Conservation (phyloP, 2,113 vertebrate species). For the Leptosomus discolor region DNA sequence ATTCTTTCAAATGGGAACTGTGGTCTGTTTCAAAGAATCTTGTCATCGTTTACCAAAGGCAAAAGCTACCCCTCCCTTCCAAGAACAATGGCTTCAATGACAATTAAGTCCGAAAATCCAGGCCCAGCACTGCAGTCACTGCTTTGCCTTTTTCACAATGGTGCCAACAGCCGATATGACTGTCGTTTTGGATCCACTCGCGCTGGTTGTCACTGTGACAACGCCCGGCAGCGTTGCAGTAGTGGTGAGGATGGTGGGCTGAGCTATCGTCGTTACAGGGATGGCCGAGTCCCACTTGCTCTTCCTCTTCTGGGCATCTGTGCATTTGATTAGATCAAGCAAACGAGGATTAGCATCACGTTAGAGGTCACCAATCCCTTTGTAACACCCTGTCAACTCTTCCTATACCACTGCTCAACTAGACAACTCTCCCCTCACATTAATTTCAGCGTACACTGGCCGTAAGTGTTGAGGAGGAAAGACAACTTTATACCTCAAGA, state of each 20-base stretch:
- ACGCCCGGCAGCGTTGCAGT: constrained; percentile 89
- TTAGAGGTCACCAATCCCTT: not conserved
- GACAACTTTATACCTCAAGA: not conserved
- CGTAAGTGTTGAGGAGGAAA: not conserved
- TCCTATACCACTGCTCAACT: not conserved
- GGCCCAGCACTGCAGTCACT: constrained; percentile 76
- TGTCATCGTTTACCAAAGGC: constrained; percentile 11
- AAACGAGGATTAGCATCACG: not conserved
- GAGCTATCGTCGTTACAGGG: constrained; percentile 88
- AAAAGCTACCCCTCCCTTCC: not conserved
- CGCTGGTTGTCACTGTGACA: constrained; percentile 95
- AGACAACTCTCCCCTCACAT: not conserved
- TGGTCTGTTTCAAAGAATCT: constrained; percentile 29
- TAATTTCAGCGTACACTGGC: not conserved
- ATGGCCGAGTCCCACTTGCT: constrained; percentile 99
- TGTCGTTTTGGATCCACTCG: constrained; percentile 96
- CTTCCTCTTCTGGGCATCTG: constrained; percentile 97
- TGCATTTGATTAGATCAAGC: not conserved
- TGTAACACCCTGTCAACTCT: not conserved
- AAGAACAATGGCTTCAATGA: not conserved
- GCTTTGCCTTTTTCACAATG: constrained; percentile 97
- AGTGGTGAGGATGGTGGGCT: constrained; percentile 93
- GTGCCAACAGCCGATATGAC: constrained; percentile 98
- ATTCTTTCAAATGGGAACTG: not conserved
- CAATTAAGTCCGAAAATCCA: constrained; percentile 20